A percentile compares a stretch with the other conserved stretches of the same genome.
Conservation (phyloP, 2,113 vertebrate species). For the Synchiropus splendidus region DNA sequence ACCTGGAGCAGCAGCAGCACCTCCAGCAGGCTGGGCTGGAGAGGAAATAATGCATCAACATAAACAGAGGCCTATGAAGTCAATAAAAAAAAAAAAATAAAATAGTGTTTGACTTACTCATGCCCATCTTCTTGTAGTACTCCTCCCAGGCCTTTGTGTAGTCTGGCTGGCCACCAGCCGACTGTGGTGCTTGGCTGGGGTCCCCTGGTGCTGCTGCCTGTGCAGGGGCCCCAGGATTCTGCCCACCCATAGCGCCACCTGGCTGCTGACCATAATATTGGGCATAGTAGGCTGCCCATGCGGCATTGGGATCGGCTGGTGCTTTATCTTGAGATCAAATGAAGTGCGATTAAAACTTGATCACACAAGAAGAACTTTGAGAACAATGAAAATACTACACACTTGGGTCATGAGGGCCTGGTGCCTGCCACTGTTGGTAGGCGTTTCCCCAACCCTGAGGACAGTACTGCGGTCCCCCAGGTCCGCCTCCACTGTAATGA, state of each 20-base stretch:
- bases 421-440: constrained; percentile 86
- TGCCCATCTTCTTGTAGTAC: constrained; percentile 90
- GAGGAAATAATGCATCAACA: too few species aligned
- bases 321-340: constrained; percentile 66
- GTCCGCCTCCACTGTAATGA: constrained; percentile 67
- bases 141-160: constrained; percentile 94
- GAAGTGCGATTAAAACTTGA: neutral
- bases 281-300: constrained; percentile 90
- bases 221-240: constrained; percentile 64
- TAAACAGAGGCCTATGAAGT: too few species aligned
- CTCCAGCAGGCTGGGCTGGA: constrained; percentile 59
- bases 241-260: constrained; percentile 71
- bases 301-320: constrained; percentile 78
- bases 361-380: neutral
- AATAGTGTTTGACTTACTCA: constrained; percentile 34
- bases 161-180: constrained; percentile 76
- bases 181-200: constrained; percentile 64
- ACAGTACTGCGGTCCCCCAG: constrained; percentile 78
- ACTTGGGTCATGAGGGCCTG: constrained; percentile 83
- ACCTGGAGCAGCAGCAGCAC: constrained; percentile 49
- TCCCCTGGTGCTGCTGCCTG: constrained; percentile 69
- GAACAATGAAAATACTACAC: constrained; percentile 32
- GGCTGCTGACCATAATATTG: constrained; percentile 87
- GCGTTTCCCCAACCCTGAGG: constrained; percentile 81
- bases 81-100: neutral